These are phyloP conservation scores for Zaprionus inermis DNA, from an alignment of 1,140 invertebrate genomes.

Conservation along the genomic window DNA sequence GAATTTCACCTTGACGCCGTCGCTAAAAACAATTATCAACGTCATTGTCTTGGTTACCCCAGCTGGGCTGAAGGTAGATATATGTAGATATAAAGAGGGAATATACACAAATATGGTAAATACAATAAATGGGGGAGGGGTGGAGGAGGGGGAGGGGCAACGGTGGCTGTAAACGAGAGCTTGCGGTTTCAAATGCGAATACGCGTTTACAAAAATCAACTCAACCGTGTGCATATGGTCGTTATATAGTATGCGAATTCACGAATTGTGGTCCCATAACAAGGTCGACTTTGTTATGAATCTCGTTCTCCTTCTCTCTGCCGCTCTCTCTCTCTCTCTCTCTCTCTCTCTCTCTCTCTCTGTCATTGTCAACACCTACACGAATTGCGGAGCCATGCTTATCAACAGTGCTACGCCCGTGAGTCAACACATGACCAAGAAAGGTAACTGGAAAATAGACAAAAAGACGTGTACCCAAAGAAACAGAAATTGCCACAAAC, in stretches of 20 bases:
- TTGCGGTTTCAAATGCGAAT: conserved; percentile 56
- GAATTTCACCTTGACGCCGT: conserved; percentile 76
- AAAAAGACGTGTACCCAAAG: conserved; percentile 57
- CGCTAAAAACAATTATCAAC: conserved; percentile 65
- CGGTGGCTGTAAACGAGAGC: conserved; percentile 40
- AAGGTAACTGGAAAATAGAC: conserved; percentile 69
- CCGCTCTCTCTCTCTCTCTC: conserved; percentile 1
- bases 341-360: neutral
- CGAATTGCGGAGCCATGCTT: conserved; percentile 51
- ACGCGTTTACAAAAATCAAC: conserved; percentile 1
- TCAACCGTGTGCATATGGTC: conserved; percentile 3
- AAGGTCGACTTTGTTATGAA: conserved; percentile 42
- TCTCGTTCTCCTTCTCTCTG: neutral
- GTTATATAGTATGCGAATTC: conserved; percentile 8
- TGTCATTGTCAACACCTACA: conserved; percentile 49
- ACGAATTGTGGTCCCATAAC: conserved; percentile 15
- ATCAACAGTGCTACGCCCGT: conserved; percentile 62
- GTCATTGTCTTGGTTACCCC: conserved; percentile 69
- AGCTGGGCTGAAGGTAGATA: neutral
- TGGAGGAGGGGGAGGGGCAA: neutral
- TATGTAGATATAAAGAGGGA: neutral
- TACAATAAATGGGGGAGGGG: neutral
- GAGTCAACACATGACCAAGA: conserved; percentile 79
- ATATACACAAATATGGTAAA: too few species aligned
- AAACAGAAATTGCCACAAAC: conserved; percentile 53